Percentiles rank a stretch among this genome's conserved stretches.
phyloP scores from a whole-genome alignment of 2,888 invertebrate genomes.

The Agrochola macilenta region DNA sequence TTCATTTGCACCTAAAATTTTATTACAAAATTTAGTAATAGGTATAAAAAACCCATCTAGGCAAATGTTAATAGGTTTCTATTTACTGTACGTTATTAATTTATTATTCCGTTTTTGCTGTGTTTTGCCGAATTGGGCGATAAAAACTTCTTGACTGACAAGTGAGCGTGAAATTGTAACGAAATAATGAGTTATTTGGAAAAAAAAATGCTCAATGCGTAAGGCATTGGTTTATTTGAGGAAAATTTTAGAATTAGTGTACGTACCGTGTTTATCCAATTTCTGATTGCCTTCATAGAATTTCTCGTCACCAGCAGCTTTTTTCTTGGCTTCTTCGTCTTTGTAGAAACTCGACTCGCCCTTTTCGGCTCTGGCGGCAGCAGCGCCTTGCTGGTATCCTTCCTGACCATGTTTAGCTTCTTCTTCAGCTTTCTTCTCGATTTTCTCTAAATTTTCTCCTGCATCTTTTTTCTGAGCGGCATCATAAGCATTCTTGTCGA shows the following conservation, averaged over 20 bases:
- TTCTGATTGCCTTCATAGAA: slow-evolving; percentile 91
- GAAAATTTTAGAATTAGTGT: slow-evolving; percentile 3
- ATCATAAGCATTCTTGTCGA: slow-evolving; percentile 90
- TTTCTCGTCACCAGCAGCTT: slow-evolving; percentile 91
- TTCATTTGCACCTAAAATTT: slow-evolving; percentile 86
- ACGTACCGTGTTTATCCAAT: slow-evolving; percentile 89
- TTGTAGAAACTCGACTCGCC: slow-evolving; percentile 89
- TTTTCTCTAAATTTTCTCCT: slow-evolving; percentile 89
- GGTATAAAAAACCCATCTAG: slow-evolving; percentile 40
- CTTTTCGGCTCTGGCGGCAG: slow-evolving; percentile 90
- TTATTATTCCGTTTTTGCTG: slow-evolving; percentile 53
- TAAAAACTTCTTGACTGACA: slow-evolving; percentile 62
- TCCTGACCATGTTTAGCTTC: slow-evolving; percentile 90
- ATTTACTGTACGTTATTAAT: slow-evolving; percentile 51
- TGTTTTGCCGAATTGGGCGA: slow-evolving; percentile 31
- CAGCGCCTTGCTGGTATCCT: slow-evolving; percentile 90
- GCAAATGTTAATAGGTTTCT: slow-evolving; percentile 46
- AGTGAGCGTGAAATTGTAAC: slow-evolving; percentile 62
- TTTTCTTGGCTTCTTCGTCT: slow-evolving; percentile 90
- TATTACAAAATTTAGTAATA: slow-evolving; percentile 28
- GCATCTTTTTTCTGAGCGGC: slow-evolving; percentile 90
- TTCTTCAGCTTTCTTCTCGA: slow-evolving; percentile 90
- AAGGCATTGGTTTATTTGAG: slow-evolving; percentile 31
- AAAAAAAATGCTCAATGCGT: slow-evolving; percentile 50
- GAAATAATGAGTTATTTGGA: slow-evolving; percentile 52